Conservation (phyloP, 2,888 invertebrate genomes). For the Zootermopsis nevadensis region DNA sequence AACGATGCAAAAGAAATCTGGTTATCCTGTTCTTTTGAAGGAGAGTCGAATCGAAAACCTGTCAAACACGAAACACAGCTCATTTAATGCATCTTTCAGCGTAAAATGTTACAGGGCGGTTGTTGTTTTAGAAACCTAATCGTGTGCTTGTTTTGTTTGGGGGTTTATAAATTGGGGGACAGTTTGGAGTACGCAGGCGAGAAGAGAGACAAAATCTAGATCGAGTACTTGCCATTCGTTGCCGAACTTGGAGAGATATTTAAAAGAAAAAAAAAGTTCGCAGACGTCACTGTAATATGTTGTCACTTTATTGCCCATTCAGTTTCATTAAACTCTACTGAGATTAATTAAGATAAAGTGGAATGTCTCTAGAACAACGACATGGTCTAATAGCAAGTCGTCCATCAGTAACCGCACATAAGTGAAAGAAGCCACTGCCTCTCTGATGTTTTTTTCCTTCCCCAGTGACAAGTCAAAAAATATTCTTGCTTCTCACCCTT, state of each 20-base stretch:
- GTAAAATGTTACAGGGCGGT: too few species aligned
- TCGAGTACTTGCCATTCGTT: neutral
- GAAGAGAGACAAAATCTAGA: neutral
- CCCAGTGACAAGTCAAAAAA: too few species aligned
- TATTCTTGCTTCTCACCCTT: too few species aligned
- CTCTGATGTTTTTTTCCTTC: too few species aligned
- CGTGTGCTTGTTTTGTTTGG: neutral
- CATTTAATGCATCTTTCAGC: too few species aligned
- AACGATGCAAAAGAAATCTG: too few species aligned
- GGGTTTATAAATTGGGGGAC: neutral
- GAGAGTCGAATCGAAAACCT: too few species aligned
- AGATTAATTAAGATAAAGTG: constrained; percentile 36
- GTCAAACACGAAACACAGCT: too few species aligned
- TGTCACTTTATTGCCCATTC: constrained; percentile 32
- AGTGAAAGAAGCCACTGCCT: neutral
- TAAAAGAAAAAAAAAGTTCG: constrained; percentile 6
- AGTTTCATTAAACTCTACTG: constrained; percentile 33
- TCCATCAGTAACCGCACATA: neutral
- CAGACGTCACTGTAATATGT: constrained; percentile 18
- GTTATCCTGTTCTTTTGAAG: too few species aligned
- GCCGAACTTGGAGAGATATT: neutral
- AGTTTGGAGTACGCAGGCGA: neutral
- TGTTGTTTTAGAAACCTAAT: neutral
- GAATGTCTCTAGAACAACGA: constrained; percentile 4
- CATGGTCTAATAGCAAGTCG: neutral